Percentiles rank a stretch among this genome's conserved stretches.
Conservation (phyloP, 2,888 invertebrate genomes). For the Aphrophora alni region DNA sequence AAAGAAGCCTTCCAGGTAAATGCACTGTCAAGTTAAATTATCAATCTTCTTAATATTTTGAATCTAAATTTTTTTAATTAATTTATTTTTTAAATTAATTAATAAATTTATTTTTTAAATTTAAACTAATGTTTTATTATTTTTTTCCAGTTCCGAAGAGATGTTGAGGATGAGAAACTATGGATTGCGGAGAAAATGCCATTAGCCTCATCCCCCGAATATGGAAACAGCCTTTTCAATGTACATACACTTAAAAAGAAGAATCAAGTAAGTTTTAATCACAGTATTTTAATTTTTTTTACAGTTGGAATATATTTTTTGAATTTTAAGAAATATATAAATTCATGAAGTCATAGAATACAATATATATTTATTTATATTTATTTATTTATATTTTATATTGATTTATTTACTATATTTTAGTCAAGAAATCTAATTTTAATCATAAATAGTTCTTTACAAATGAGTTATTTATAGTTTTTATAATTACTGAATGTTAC, state of each 20-base stretch:
- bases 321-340: too few species aligned
- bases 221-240: constrained; percentile 96
- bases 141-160: constrained; percentile 80
- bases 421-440: too few species aligned
- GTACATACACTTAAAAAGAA: constrained; percentile 98
- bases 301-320: too few species aligned
- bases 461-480: too few species aligned
- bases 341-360: too few species aligned
- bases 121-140: background rate
- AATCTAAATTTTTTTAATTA: background rate
- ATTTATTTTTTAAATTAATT: background rate
- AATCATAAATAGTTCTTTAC: too few species aligned
- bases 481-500: too few species aligned
- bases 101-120: background rate
- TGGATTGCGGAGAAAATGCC: constrained; percentile 99
- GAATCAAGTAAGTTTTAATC: constrained; percentile 68
- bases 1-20: constrained; percentile 88
- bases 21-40: too few species aligned
- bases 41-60: background rate
- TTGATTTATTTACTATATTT: too few species aligned
- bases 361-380: too few species aligned
- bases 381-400: too few species aligned
- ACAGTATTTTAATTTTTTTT: too few species aligned
- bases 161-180: constrained; percentile 97
- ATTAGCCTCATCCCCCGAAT: constrained; percentile 86